These are phyloP conservation scores for Blastomussa wellsi DNA, from an alignment of 92 coral and sea anemone genomes.

Conservation along the genomic window DNA sequence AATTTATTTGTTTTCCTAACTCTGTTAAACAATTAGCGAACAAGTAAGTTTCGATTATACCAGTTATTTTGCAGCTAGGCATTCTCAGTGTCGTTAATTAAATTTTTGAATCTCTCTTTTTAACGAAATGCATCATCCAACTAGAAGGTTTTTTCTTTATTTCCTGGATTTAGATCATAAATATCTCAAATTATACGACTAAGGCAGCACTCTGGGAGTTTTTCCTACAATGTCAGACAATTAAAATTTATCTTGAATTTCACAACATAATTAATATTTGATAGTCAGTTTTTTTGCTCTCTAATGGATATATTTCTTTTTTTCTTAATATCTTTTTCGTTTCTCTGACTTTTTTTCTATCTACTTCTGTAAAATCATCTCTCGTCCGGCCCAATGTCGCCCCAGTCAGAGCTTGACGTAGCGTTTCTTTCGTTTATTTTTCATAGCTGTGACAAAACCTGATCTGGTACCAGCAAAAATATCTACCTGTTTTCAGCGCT, in stretches of 20 bases:
- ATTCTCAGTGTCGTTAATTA: neutral
- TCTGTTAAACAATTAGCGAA: neutral
- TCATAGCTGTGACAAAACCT: neutral
- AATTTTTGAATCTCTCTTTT: neutral
- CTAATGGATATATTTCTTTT: neutral
- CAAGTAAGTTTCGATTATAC: neutral
- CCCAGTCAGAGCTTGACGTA: neutral
- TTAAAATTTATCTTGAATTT: neutral
- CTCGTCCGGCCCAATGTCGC: neutral
- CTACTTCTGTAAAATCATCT: neutral
- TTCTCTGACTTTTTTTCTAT: neutral
- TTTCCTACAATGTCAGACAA: neutral
- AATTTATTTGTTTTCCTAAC: neutral
- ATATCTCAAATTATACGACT: neutral
- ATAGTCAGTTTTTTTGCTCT: neutral
- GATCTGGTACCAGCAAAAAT: neutral
- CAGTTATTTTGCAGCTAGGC: neutral
- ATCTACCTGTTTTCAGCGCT: neutral
- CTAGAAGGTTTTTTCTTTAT: neutral
- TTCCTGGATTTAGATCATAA: too few relatives aligned
- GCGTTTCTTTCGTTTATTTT: neutral
- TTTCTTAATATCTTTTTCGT: neutral
- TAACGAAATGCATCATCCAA: neutral
- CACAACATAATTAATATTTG: slow-evolving; percentile 12
- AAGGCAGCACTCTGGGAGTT: neutral